Evolutionary conservation across 2,113 vertebrate genomes (phyloP), one percentile per base, ranked within the genome.

Genomic region (Daphoenositta chrysoptera): DNA sequence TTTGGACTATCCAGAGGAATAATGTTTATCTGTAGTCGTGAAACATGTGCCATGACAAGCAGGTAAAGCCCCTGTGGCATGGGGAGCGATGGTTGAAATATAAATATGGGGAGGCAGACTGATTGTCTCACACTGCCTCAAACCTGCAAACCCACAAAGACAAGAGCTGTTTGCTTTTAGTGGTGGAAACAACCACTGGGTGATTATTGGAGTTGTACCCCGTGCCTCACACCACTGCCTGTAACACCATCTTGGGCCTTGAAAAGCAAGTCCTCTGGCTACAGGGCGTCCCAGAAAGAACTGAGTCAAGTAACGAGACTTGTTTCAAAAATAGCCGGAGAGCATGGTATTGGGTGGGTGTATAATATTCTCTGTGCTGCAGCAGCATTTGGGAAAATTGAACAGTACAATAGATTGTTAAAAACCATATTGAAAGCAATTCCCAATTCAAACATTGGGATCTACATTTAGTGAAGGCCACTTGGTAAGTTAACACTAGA

Each of bases 1-100:
- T 91, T 92, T 91, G 27, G 63, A 51, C 44, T 86, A 8, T 54
- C 33, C 78, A 80, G 58, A 90, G 54, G 45, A 87, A 48, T 48
- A 39, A 47, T 14, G 27, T 24, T 68, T 20, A 15, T 15, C 65
- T 1, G 4, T 28, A 57, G 28, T 57, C 2, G 7, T 57, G 53
- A 73, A 56, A 73, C 18, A 27, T 44, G 18, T 73, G 39, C 39
- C 40, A 11, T 21, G 39, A 35, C 16, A 44, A 35, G 39, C 17
- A 57, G 17, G 70, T 57, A 22, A 44, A 56, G 24, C 31, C 31
- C 23, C 51, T 56, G 40, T 44, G 33, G 40, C 7, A 21, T 12
- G 18, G 53, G 53, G 24, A 21, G 54, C 2, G 3, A 15, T 17
- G 24, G 24, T 21, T 0, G 6, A 44, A 45, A 44, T 73, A 57